Conservation (phyloP, 2,113 vertebrate species). For the Oryzias celebensis region DNA sequence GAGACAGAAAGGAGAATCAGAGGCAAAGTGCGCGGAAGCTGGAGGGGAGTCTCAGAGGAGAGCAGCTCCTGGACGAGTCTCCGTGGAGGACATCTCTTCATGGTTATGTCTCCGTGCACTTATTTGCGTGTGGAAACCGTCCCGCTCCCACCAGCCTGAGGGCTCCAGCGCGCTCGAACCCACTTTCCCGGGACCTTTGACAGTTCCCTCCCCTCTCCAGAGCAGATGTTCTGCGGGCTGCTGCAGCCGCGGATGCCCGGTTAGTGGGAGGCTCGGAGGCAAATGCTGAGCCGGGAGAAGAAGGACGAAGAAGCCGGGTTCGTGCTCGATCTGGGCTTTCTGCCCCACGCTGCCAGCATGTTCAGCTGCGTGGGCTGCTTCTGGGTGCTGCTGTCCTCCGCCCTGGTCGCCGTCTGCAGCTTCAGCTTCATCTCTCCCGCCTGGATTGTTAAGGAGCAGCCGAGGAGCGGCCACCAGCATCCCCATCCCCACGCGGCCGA, state of each 20-base stretch:
- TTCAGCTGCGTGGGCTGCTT: conserved; percentile 88
- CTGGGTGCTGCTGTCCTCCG: conserved; percentile 86
- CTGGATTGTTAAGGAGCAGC: conserved; percentile 84
- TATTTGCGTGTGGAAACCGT: conserved; percentile 1
- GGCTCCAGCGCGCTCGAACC: conserved; percentile 34
- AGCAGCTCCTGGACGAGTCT: background rate
- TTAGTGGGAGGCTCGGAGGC: conserved; percentile 39
- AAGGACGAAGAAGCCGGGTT: conserved; percentile 77
- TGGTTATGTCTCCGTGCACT: conserved; percentile 5
- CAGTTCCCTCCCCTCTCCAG: background rate
- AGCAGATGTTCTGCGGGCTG: conserved; percentile 48
- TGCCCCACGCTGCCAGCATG: conserved; percentile 81
- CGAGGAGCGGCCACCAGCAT: conserved; percentile 59
- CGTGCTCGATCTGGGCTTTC: conserved; percentile 65
- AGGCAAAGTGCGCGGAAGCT: conserved; percentile 18
- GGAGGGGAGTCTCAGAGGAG: background rate
- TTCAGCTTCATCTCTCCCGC: conserved; percentile 87
- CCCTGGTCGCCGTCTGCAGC: conserved; percentile 84
- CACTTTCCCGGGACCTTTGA: conserved; percentile 6
- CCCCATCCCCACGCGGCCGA: conserved; percentile 40
- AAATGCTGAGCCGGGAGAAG: conserved; percentile 82
- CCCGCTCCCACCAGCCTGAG: conserved; percentile 9
- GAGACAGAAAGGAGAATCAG: background rate
- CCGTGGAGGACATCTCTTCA: background rate
- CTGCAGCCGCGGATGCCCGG: conserved; percentile 12